Conservation (phyloP, 1,140 invertebrate species). For the Atta texana region DNA sequence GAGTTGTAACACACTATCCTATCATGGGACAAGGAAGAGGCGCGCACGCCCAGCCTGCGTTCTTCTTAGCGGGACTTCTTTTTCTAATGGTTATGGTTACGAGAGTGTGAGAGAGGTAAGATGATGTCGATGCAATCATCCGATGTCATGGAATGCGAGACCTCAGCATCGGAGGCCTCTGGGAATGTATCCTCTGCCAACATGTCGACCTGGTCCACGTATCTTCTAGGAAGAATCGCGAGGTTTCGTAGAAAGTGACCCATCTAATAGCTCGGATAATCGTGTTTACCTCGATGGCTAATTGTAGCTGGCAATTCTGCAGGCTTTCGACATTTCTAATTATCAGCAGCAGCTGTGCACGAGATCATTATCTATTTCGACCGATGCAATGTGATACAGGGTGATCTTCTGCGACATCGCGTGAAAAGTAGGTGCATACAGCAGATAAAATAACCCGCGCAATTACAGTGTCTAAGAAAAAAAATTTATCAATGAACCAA, state of each 20-base stretch:
- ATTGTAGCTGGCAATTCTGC: conserved; percentile 27
- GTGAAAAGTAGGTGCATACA: not conserved
- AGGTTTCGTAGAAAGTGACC: conserved; percentile 66
- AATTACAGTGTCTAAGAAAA: not conserved
- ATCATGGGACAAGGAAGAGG: conserved; percentile 61
- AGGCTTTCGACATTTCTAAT: conserved; percentile 48
- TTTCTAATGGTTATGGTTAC: conserved; percentile 40
- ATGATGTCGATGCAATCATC: conserved; percentile 61
- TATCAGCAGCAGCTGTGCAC: conserved; percentile 10
- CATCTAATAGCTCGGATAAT: conserved; percentile 25
- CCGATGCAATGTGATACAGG: not conserved
- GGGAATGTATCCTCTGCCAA: conserved; percentile 41
- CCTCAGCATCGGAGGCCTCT: conserved; percentile 7
- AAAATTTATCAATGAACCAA: too few relatives aligned
- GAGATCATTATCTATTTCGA: conserved; percentile 25
- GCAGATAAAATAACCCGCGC: not conserved
- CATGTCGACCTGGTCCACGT: not conserved
- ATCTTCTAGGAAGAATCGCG: conserved; percentile 16
- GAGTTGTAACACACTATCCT: conserved; percentile 31
- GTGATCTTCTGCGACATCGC: not conserved
- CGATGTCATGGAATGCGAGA: conserved; percentile 58
- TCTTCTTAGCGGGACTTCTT: conserved; percentile 45
- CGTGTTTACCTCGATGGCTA: conserved; percentile 11
- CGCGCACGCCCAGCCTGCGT: conserved; percentile 47
- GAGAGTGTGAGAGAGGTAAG: not conserved